A percentile compares a stretch with the other conserved stretches of the same genome.
Conservation (phyloP, 2,113 vertebrate species). For the Heterochromis multidens region DNA sequence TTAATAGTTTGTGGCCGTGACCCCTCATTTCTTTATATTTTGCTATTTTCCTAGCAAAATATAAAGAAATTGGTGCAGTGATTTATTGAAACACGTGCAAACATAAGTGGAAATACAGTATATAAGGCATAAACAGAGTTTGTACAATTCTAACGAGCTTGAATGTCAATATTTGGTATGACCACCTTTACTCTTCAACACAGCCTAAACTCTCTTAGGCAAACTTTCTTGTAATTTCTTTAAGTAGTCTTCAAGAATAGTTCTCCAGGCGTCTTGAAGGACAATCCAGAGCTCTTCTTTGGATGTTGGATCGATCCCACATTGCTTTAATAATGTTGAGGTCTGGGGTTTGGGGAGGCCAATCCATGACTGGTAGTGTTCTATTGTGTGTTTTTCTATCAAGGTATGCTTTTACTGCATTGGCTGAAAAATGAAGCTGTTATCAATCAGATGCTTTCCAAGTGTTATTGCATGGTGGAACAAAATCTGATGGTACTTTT, state of each 20-base stretch:
- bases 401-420: too few relatives aligned
- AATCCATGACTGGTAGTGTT: accelerated
- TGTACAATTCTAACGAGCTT: background rate
- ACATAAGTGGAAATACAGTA: background rate
- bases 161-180: background rate
- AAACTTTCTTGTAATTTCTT: accelerated
- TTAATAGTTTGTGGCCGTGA: background rate
- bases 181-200: background rate
- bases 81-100: background rate
- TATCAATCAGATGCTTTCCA: too few relatives aligned
- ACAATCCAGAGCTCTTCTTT: background rate
- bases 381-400: too few relatives aligned
- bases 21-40: background rate
- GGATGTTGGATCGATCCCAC: background rate
- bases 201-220: background rate
- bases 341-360: background rate
- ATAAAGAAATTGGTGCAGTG: background rate
- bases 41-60: too few relatives aligned
- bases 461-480: too few relatives aligned
- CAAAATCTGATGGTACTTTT: too few relatives aligned
- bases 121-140: background rate
- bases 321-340: background rate
- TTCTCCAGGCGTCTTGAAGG: background rate
- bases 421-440: too few relatives aligned
- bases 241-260: background rate